Base-by-base conservation (phyloP, 2,888 invertebrate species). In the Philaethria dido region DNA sequence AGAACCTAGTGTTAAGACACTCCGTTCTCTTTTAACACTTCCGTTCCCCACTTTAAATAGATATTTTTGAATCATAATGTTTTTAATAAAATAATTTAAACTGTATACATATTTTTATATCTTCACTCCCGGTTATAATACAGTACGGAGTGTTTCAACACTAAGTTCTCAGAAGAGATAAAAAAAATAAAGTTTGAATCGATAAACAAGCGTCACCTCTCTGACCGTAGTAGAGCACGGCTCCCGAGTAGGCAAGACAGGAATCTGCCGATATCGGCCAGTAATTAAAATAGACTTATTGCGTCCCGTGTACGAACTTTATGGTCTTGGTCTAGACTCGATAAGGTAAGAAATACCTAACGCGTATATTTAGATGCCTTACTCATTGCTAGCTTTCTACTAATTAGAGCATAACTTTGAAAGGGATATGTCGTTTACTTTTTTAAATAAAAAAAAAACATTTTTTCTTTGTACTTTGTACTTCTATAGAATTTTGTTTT, bases 271-370 rank as follows among this genome's bases (percentile, higher is more conserved):
- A 92, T 92, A 92, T 91, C 89, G 90, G 87, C 80, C 80, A 82
- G 90, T 92, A 92, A 92, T 92, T 92, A 92, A 92, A 92, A 90
- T 88, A 88, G 92, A 92, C 89, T 89, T 90, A 90, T 89, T 89
- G 89, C 87, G 84, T 81, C 78, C 75, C 78, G 77, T 74, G 75
- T 75, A 72, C 71, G 78, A 75, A 73, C 72, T 69, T 73, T 77
- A 75, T 77, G 77, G 72, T 71, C 47, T 69, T 62, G 70, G 72
- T 55, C 69, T 65, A 68, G 59, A 67, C 70, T 68, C 36, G 57
- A 64, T 73, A 72, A 69, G 70, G 72, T 50, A 60, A 39, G 57
- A 60, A 68, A 71, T 66, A 69, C 72, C 69, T 71, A 73, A 73
- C 69, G 68, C 61, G 71, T 70, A 69, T 67, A 67, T 69, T 69